phyloP scores from a whole-genome alignment of 2,113 vertebrate species.

The Megalops atlanticus region DNA sequence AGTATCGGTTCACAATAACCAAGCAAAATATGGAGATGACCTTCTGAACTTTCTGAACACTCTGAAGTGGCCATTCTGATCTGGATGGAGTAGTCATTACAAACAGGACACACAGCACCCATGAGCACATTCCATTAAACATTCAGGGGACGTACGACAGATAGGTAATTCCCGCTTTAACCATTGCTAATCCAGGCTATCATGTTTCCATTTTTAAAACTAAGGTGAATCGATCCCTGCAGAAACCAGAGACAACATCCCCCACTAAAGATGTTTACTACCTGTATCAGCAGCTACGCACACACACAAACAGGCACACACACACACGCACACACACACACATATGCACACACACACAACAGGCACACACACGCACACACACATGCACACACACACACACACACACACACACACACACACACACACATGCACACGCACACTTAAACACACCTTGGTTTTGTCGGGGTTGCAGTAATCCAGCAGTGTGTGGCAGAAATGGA shows the following conservation, averaged over 20 bases:
- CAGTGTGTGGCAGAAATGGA: constrained; percentile 71
- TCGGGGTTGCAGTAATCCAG: constrained; percentile 66
- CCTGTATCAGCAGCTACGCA: not conserved
- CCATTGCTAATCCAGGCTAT: not conserved
- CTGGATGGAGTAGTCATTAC: no score
- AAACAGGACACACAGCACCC: no score
- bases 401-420: not conserved
- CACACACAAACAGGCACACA: not conserved
- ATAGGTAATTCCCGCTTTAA: not conserved
- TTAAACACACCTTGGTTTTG: constrained; percentile 56
- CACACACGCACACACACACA: not conserved
- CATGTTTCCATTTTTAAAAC: not conserved
- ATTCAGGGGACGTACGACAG: not conserved
- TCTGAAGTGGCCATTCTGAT: no score
- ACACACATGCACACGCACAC: not conserved
- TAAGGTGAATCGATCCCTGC: not conserved
- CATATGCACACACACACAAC: no score
- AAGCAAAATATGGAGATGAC: no score
- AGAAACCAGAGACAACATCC: not conserved
- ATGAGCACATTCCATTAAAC: no score
- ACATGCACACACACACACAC: not conserved
- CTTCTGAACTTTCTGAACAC: not conserved
- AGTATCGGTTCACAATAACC: no score
- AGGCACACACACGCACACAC: not conserved
- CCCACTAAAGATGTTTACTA: not conserved